Base-by-base conservation (phyloP, 2,113 vertebrate genomes). In the Gallinago undulata region DNA sequence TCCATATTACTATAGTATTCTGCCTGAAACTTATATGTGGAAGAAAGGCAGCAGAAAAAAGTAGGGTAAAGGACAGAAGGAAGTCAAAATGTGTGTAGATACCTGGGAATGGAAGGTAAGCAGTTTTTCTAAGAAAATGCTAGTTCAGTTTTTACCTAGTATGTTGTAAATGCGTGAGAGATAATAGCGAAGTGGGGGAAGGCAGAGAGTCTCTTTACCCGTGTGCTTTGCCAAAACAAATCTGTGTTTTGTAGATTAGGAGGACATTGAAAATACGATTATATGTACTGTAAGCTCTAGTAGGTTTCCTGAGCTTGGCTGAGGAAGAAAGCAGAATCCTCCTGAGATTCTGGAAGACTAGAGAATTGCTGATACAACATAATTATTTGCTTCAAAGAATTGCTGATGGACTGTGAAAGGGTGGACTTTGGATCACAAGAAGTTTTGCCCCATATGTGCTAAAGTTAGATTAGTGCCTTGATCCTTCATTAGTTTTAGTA, bases 201-300 rank as follows among this genome's bases (percentile, higher is more conserved):
- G 43, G 35, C 8, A 7, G 55, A 2, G 9, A 27, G 70, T 89
- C 47, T 77, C n/a, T 83, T 45, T 50, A 23, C 19, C 41, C 28
- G 8, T 60, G 30, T 37, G 7, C 13, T 81, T 81, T 84, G 64
- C 64, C 30, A 75, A 88, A 96, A 67, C 8, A 51, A 84, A 75
- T 86, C 83, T 93, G 79, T 19, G 75, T 90, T 84, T 70, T 87
- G 76, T 78, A 85, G 78, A 87, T 95, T 89, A 94, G 60, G n/a
- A 80, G n/a, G 37, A 64, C 27, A 41, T 77, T 77, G 78, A 86
- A 88, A 93, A 94, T 63, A 66, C 0, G 31, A 66, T 93, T 85
- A 41, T 35, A 31, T 19, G 8, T 70, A 9, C 24, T 84, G 16
- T 70, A 35, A 51, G 35, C 33, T 96, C 60, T 31, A 37, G 51